Percentiles rank a stretch among this genome's conserved stretches.
Conservation (phyloP, 2,888 invertebrate genomes). For the Xylota sylvarum region DNA sequence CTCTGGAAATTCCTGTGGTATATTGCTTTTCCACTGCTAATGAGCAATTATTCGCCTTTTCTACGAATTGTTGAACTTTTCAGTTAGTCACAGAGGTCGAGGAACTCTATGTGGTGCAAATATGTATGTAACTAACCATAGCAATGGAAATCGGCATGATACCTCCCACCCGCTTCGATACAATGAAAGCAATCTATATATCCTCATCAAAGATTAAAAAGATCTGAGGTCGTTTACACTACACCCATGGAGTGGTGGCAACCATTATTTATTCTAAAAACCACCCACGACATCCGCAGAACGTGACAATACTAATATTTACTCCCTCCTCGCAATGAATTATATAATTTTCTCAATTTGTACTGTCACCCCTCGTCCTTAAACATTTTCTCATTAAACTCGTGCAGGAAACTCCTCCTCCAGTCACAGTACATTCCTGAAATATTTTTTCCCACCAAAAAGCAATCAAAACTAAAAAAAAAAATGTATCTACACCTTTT, state of each 20-base stretch:
- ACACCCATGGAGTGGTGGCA: not conserved
- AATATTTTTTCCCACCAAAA: constrained; percentile 9
- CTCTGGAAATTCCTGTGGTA: not conserved
- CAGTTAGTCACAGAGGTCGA: not conserved
- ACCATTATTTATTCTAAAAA: not conserved
- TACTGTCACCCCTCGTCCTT: not conserved
- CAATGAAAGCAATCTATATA: not conserved
- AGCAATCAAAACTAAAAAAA: constrained; percentile 38
- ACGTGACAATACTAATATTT: not conserved
- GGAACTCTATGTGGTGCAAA: not conserved
- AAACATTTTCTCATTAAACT: constrained; percentile 41
- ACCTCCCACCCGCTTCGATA: not conserved
- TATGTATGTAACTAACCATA: not conserved
- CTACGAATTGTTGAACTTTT: not conserved
- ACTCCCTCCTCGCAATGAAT: constrained; percentile 14
- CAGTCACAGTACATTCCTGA: constrained; percentile 13
- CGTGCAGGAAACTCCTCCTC: constrained; percentile 2
- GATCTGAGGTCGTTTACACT: not conserved
- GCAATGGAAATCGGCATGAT: not conserved
- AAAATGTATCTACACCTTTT: constrained; percentile 10
- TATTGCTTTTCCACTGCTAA: not conserved
- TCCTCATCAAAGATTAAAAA: not conserved
- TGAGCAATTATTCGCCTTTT: constrained; percentile 1
- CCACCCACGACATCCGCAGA: not conserved
- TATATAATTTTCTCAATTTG: constrained; percentile 11